Percentiles rank a stretch among this genome's conserved stretches.
Conservation (phyloP, 1,140 invertebrate genomes). For the Pseudomyrmex concolor region DNA sequence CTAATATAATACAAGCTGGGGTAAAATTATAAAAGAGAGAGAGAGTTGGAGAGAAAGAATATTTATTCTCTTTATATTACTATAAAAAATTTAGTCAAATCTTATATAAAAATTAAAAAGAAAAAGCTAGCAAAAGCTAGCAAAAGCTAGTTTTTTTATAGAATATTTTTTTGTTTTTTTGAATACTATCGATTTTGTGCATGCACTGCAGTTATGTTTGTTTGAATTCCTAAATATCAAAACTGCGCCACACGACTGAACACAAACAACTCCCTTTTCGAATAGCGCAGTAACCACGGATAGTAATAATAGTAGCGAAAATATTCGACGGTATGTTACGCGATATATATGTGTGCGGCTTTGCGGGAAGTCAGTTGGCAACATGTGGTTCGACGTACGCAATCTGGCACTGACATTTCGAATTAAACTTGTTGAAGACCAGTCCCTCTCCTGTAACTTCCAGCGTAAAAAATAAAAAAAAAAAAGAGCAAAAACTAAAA, state of each 20-base stretch:
- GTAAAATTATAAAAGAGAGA: too few species aligned
- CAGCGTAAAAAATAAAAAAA: not conserved
- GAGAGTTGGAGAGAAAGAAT: too few species aligned
- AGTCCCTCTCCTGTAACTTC: slow-evolving; percentile 47
- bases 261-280: slow-evolving; percentile 24
- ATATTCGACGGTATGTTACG: slow-evolving; percentile 68
- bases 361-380: slow-evolving; percentile 71
- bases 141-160: slow-evolving; percentile 2
- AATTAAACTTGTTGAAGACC: slow-evolving; percentile 66
- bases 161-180: not conserved
- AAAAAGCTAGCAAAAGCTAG: slow-evolving; percentile 48
- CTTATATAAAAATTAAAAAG: not conserved
- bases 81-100: not conserved
- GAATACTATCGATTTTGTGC: not conserved
- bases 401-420: slow-evolving; percentile 81
- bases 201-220: slow-evolving; percentile 37
- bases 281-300: slow-evolving; percentile 21
- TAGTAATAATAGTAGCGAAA: slow-evolving; percentile 67
- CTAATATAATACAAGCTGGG: too few species aligned
- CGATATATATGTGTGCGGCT: slow-evolving; percentile 48
- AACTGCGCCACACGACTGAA: not conserved
- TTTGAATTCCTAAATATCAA: slow-evolving; percentile 48
- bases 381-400: slow-evolving; percentile 78
- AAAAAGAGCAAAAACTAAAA: slow-evolving; percentile 2
- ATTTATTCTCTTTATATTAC: not conserved